Conservation (phyloP, 2,113 vertebrate genomes). For the Tylochromis polylepis region DNA sequence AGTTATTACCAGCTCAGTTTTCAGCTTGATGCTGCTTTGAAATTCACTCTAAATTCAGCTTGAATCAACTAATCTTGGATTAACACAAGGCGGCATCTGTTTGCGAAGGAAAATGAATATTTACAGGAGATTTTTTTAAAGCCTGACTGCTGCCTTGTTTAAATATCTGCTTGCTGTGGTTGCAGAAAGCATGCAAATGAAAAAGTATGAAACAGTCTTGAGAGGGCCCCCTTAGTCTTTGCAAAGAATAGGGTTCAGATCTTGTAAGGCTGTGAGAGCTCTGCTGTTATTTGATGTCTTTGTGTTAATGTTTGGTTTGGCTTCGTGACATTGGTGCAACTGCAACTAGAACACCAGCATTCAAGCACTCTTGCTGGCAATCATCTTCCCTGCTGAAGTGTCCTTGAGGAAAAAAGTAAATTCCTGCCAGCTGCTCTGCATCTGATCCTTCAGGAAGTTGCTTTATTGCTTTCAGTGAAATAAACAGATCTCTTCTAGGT, state of each 20-base stretch:
- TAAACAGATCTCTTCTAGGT: neutral
- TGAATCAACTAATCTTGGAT: slow-evolving; percentile 25
- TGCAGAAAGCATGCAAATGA: slow-evolving; percentile 6
- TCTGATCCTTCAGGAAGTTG: neutral
- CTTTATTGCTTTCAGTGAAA: neutral
- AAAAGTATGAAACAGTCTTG: neutral
- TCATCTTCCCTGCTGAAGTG: slow-evolving; percentile 1
- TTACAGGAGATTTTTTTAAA: slow-evolving; percentile 15
- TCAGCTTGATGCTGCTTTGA: neutral
- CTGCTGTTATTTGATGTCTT: slow-evolving; percentile 15
- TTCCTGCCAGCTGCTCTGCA: slow-evolving; percentile 13
- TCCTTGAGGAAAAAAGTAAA: slow-evolving; percentile 18
- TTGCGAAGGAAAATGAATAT: slow-evolving; percentile 29
- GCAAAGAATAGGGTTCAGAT: neutral
- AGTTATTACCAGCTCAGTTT: slow-evolving; percentile 2
- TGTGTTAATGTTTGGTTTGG: slow-evolving; percentile 26
- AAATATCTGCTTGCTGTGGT: slow-evolving; percentile 20
- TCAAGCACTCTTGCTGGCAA: neutral
- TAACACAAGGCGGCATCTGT: slow-evolving; percentile 33
- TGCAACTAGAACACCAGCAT: slow-evolving; percentile 5
- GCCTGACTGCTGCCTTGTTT: slow-evolving; percentile 17
- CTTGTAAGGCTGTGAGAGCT: neutral
- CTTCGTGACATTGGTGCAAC: neutral
- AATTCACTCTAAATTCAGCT: slow-evolving; percentile 8
- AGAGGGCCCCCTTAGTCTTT: neutral